Conservation (phyloP, 2,113 vertebrate genomes). For the Sigmodon hispidus region DNA sequence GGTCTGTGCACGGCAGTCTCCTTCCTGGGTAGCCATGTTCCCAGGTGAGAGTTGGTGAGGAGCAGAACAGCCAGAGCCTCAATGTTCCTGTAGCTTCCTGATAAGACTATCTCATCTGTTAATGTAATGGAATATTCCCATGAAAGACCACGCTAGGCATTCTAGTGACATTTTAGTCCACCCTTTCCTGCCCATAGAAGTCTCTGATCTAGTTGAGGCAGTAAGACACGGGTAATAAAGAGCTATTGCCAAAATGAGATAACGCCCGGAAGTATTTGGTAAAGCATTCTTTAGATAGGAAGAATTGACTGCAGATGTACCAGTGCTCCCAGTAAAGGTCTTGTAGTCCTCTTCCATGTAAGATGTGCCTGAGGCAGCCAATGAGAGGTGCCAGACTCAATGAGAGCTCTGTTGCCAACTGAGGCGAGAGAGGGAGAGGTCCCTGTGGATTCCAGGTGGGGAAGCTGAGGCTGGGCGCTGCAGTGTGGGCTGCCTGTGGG, state of each 20-base stretch:
- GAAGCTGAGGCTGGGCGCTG: not conserved
- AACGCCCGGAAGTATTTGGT: not conserved
- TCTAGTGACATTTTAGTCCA: not conserved
- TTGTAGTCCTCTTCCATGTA: not conserved
- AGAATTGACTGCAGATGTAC: not conserved
- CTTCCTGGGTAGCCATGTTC: not conserved
- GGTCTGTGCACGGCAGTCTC: not conserved
- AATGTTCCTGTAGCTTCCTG: not conserved
- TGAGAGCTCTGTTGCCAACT: not conserved
- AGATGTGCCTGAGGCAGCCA: not conserved
- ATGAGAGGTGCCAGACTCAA: accelerated
- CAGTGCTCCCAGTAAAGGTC: not conserved
- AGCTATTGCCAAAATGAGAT: not conserved
- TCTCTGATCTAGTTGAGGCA: not conserved
- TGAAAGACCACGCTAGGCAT: not conserved
- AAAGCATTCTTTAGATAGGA: not conserved
- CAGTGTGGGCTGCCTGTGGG: slow-evolving; percentile 27
- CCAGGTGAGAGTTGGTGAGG: not conserved
- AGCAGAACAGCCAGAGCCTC: not conserved
- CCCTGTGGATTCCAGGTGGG: not conserved
- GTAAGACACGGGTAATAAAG: not conserved
- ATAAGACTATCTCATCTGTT: not conserved
- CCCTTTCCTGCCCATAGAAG: slow-evolving; percentile 39
- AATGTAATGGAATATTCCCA: not conserved
- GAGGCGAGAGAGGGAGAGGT: not conserved